Evolutionary conservation across 2,888 invertebrate species (phyloP).

Genomic region (Cremastinae sp.): DNA sequence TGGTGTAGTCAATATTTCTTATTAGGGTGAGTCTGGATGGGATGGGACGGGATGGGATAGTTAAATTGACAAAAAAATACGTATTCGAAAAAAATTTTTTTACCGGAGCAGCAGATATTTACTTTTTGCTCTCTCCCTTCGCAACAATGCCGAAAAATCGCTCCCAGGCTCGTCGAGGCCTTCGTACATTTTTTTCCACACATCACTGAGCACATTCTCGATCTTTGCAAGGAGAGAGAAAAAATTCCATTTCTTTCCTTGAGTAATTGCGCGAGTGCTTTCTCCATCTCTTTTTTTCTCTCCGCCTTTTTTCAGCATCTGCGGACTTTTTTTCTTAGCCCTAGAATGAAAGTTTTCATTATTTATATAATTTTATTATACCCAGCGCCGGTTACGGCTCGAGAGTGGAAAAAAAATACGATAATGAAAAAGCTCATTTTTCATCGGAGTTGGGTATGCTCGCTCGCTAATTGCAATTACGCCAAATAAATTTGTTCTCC

Average conservation of each 20-base stretch:
- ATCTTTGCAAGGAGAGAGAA: slow-evolving; percentile 20
- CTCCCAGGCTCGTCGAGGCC: slow-evolving; percentile 48
- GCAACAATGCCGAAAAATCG: slow-evolving; percentile 53
- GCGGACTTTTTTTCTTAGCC: slow-evolving; percentile 8
- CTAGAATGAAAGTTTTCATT: slow-evolving; percentile 27
- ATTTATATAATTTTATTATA: slow-evolving; percentile 35
- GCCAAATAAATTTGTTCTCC: slow-evolving; percentile 8
- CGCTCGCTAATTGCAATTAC: slow-evolving; percentile 55
- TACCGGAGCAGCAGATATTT: slow-evolving; percentile 9
- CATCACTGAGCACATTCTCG: slow-evolving; percentile 9
- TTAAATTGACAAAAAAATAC: too few relatives aligned
- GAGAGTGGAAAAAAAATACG: neutral
- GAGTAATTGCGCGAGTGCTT: too few relatives aligned
- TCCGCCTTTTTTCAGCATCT: too few relatives aligned
- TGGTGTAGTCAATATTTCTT: too few relatives aligned
- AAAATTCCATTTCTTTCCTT: neutral
- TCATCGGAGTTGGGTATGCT: neutral
- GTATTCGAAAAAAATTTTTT: slow-evolving; percentile 12
- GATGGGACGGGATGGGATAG: too few relatives aligned
- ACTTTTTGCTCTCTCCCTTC: slow-evolving; percentile 45
- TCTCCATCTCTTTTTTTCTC: too few relatives aligned
- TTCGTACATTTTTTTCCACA: slow-evolving; percentile 32
- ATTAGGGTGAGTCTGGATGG: too few relatives aligned
- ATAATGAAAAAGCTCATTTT: neutral
- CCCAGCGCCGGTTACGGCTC: slow-evolving; percentile 1